Base-by-base conservation (phyloP, 2,888 invertebrate species). In the Mesoligia furuncula region DNA sequence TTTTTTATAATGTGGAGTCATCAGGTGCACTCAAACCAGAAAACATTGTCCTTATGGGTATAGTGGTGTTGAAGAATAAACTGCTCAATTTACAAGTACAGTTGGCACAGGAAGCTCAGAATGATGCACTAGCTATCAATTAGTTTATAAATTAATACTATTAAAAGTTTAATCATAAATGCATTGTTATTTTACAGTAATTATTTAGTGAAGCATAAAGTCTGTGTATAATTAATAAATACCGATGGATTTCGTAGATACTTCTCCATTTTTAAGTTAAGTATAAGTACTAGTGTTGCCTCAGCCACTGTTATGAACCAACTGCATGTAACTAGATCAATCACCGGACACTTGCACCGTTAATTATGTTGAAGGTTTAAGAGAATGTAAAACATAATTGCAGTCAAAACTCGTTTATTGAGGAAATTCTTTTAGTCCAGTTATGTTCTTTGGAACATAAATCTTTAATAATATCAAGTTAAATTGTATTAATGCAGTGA, bases 1-100 rank as follows among this genome's bases (percentile, higher is more conserved):
- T 99, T 95, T 99, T 98, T 95, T 99, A 98, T 92, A 99, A 99
- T 95, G 99, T 99, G 0, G 99, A 99, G 94, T 98, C 99, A 3
- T 98, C 99, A 24, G 99, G 99, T 5, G 98, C 99, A 0, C 95
- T 99, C 8, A 98, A 98, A 92, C 99, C 99, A 0, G 99, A 99
- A 94, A 99, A 99, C 92, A 99, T 99, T 90, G 99, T 99, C 0
- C 97, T 99, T 87, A 99, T 99, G 98, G 99, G 99, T 1, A 98
- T 99, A 48, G 98, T 98, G 57, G 98, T 98, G 77, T 96, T 99
- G 62, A 99, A 99, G 95, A 99, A 99, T 92, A 99, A 99, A 96
- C 97, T 99, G 45, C 98, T 99, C 54, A 99, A 99, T 96, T 97
- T 99, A 62, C 99, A 99, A 95, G 99, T 98, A 9, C 99, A 99